phyloP scores from a whole-genome alignment of 2,113 vertebrate species.

The Nyctereutes procyonoides region DNA sequence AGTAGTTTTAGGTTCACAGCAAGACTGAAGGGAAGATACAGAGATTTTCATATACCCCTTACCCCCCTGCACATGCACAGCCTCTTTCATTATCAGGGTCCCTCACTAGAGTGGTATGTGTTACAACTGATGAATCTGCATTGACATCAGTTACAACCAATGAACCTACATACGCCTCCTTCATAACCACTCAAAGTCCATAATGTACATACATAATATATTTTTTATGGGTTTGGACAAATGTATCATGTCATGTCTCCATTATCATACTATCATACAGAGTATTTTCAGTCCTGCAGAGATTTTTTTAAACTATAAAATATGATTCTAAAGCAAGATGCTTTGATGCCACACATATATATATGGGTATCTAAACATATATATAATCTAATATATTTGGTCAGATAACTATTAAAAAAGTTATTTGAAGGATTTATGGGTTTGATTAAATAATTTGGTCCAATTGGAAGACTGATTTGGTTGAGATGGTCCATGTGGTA shows the following conservation, averaged over 20 bases:
- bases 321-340: background rate
- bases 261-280: background rate
- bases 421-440: background rate
- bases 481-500: background rate
- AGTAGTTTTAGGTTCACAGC: background rate
- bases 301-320: background rate
- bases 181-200: background rate
- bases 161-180: background rate
- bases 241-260: rapidly evolving
- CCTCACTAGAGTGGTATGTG: too few relatives aligned
- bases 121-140: background rate
- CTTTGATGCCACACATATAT: background rate
- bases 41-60: background rate
- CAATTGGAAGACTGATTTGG: background rate
- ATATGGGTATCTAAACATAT: background rate
- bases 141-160: background rate
- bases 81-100: background rate
- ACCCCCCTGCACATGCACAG: background rate
- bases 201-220: too few relatives aligned
- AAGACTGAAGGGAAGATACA: background rate
- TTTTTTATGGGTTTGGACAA: background rate
- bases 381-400: background rate
- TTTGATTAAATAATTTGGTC: background rate
- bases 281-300: background rate
- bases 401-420: background rate